Evolutionary conservation across 2,888 invertebrate species (phyloP).

Genomic region (Meta bourneti): DNA sequence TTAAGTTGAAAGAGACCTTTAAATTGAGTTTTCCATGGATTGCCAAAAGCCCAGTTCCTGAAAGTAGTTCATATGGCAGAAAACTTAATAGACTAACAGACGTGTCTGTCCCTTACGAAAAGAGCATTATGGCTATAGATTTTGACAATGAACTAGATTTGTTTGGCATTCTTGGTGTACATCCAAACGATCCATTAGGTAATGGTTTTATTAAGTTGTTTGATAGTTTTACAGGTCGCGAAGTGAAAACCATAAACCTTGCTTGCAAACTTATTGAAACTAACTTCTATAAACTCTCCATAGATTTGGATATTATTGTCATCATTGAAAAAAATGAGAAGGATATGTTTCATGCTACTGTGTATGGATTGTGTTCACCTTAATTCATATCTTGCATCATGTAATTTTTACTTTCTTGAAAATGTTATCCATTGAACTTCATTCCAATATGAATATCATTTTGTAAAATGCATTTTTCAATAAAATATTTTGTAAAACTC

Average conservation of each 20-base stretch:
- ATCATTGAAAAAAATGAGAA: conserved; percentile 32
- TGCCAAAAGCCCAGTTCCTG: too few relatives aligned
- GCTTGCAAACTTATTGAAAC: conserved; percentile 10
- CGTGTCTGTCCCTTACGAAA: neutral
- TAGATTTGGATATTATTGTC: conserved; percentile 47
- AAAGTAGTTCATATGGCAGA: conserved; percentile 48
- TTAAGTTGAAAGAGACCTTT: conserved; percentile 14
- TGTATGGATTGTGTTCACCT: conserved; percentile 27
- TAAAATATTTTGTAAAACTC: neutral
- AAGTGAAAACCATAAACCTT: conserved; percentile 35
- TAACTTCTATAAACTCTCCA: conserved; percentile 21
- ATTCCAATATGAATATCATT: neutral
- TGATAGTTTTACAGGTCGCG: conserved; percentile 38
- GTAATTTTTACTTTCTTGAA: neutral
- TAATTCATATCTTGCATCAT: neutral
- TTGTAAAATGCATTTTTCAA: neutral
- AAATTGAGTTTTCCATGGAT: conserved; percentile 3
- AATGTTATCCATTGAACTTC: neutral
- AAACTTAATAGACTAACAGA: neutral
- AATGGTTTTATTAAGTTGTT: conserved; percentile 38
- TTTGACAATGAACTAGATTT: conserved; percentile 58
- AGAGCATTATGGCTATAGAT: conserved; percentile 37
- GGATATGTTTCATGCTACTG: neutral
- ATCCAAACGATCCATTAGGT: neutral
- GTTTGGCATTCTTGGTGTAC: conserved; percentile 38